phyloP scores from a whole-genome alignment of 2,888 invertebrate genomes.

The Harmothoe impar region DNA sequence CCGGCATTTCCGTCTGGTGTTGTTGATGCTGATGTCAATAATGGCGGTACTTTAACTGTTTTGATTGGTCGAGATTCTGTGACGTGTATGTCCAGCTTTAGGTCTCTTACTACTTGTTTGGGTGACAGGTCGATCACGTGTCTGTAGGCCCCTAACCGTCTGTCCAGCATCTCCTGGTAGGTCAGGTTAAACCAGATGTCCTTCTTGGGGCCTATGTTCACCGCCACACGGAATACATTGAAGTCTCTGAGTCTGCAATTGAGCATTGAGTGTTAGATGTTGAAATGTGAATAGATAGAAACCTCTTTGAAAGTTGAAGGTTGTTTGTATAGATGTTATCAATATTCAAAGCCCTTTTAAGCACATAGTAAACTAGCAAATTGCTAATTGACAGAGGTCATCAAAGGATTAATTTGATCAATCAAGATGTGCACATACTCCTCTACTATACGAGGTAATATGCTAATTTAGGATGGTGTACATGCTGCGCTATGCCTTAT shows the following conservation, averaged over 20 bases:
- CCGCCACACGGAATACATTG: slow-evolving; percentile 83
- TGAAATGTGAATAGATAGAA: neutral
- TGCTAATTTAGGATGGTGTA: too few relatives aligned
- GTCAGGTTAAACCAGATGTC: slow-evolving; percentile 88
- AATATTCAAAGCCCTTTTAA: too few relatives aligned
- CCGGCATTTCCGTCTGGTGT: slow-evolving; percentile 35
- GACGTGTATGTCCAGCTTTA: slow-evolving; percentile 57
- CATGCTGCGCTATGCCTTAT: too few relatives aligned
- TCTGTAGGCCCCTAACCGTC: slow-evolving; percentile 87
- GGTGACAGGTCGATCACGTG: slow-evolving; percentile 89
- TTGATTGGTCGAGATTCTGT: slow-evolving; percentile 50
- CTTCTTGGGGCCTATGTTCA: slow-evolving; percentile 88
- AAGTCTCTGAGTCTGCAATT: slow-evolving; percentile 75
- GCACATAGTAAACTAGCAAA: too few relatives aligned
- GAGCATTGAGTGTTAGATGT: neutral
- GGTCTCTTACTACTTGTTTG: slow-evolving; percentile 83
- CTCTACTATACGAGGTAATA: too few relatives aligned
- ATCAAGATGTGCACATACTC: too few relatives aligned
- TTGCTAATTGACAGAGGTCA: too few relatives aligned
- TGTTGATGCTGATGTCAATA: slow-evolving; percentile 55
- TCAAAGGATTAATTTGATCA: too few relatives aligned
- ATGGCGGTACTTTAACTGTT: slow-evolving; percentile 28
- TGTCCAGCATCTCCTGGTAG: slow-evolving; percentile 88
- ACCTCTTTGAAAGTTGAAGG: too few relatives aligned
- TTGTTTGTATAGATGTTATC: too few relatives aligned